Conservation (phyloP, 1,140 invertebrate genomes). For the Diorhabda carinulata region DNA sequence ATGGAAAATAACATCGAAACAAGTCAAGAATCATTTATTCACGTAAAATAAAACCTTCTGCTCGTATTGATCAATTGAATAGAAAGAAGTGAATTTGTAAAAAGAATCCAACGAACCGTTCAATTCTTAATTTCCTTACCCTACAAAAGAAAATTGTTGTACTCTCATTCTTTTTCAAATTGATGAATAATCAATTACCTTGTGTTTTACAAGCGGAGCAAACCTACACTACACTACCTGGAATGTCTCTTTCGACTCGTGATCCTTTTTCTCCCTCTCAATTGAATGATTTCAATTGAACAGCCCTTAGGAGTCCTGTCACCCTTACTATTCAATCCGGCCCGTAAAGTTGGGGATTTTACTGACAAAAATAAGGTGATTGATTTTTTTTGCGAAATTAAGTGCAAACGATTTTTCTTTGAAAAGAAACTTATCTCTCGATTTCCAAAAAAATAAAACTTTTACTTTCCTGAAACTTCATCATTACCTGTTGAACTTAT, state of each 20-base stretch:
- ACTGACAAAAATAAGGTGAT: background rate
- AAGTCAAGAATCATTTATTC: conserved; percentile 4
- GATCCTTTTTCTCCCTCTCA: conserved; percentile 39
- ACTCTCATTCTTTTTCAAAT: conserved; percentile 41
- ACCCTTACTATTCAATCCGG: conserved; percentile 5
- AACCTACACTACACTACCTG: conserved; percentile 32
- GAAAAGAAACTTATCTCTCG: too few species aligned
- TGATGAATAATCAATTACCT: conserved; percentile 46
- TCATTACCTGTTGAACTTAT: too few species aligned
- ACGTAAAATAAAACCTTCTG: background rate
- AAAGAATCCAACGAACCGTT: conserved; percentile 40
- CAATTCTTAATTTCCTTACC: conserved; percentile 44
- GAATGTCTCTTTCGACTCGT: conserved; percentile 24
- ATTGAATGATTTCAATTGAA: conserved; percentile 29
- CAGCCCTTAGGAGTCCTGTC: conserved; percentile 10
- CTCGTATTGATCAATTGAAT: conserved; percentile 13
- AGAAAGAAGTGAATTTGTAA: conserved; percentile 29
- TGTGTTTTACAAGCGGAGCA: conserved; percentile 44
- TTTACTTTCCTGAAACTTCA: too few species aligned
- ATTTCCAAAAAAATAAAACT: too few species aligned
- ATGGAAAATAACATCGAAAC: too few species aligned
- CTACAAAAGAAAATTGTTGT: conserved; percentile 29
- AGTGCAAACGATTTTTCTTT: background rate
- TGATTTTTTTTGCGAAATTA: background rate
- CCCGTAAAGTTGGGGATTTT: conserved; percentile 1